These are phyloP conservation scores for Pangasius djambal DNA, from an alignment of 2,797 vertebrate genomes.

Conservation along the genomic window DNA sequence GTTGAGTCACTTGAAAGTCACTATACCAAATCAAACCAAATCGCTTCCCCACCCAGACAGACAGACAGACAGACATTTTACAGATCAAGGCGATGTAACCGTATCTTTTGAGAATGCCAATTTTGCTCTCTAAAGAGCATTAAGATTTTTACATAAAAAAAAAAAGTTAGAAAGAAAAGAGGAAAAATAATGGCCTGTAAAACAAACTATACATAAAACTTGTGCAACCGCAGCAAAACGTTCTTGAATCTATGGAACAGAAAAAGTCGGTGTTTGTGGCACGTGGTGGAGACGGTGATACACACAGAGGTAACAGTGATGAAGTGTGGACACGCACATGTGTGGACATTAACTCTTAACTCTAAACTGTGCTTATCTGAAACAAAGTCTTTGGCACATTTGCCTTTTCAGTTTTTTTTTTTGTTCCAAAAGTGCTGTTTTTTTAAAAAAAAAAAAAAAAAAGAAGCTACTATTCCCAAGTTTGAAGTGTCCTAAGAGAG, in stretches of 20 bases:
- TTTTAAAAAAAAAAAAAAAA: not conserved
- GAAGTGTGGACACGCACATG: constrained; percentile 52
- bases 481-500: not conserved
- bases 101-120: not conserved
- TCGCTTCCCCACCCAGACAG: too few relatives aligned
- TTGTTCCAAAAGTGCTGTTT: constrained; percentile 3
- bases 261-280: constrained; percentile 58
- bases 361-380: constrained; percentile 59
- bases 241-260: constrained; percentile 46
- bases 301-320: constrained; percentile 51
- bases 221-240: constrained; percentile 73
- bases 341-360: constrained; percentile 38
- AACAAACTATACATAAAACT: constrained; percentile 47
- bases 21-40: constrained; percentile 44
- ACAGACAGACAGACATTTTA: not conserved
- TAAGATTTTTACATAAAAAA: not conserved
- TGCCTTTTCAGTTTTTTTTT: not conserved
- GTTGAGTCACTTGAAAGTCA: not conserved
- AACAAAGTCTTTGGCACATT: constrained; percentile 57
- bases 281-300: constrained; percentile 56
- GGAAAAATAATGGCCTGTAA: constrained; percentile 57
- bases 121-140: not conserved
- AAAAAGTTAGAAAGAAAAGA: constrained; percentile 13
- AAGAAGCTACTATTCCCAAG: constrained; percentile 16
- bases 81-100: not conserved